A percentile compares a stretch with the other conserved stretches of the same genome.
Evolutionary conservation across 2,113 vertebrate species (phyloP).

Genomic region (Ploceus nigricollis): DNA sequence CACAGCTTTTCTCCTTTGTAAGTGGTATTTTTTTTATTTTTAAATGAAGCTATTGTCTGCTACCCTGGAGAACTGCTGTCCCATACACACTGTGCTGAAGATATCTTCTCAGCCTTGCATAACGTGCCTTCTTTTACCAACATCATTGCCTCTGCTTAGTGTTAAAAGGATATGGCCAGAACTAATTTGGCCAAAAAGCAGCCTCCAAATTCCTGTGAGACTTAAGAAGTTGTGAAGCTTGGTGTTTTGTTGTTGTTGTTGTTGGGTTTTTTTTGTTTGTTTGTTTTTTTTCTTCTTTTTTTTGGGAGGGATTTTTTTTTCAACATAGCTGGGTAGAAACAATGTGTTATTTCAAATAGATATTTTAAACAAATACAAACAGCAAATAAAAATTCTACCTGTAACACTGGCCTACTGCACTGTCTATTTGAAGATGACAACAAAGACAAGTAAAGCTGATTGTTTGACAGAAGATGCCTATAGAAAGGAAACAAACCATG

Average conservation of each 20-base stretch:
- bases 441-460: neutral
- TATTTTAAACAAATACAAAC: neutral
- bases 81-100: neutral
- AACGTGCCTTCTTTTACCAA: neutral
- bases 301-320: too few species aligned
- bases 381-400: neutral
- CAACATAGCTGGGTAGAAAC: neutral
- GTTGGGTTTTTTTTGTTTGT: neutral
- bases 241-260: neutral
- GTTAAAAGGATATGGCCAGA: neutral
- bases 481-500: neutral
- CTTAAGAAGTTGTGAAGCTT: neutral
- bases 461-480: neutral
- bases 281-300: too few species aligned
- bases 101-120: neutral
- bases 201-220: neutral
- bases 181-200: neutral
- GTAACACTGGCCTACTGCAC: neutral
- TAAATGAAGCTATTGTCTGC: neutral
- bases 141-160: fast-evolving
- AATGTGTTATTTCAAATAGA: neutral
- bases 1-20: slow-evolving; percentile 28
- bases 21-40: neutral
- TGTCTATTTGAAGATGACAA: neutral
- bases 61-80: slow-evolving; percentile 22